Evolutionary conservation across 2,888 invertebrate species (phyloP).

Genomic region (Bembecia ichneumoniformis): DNA sequence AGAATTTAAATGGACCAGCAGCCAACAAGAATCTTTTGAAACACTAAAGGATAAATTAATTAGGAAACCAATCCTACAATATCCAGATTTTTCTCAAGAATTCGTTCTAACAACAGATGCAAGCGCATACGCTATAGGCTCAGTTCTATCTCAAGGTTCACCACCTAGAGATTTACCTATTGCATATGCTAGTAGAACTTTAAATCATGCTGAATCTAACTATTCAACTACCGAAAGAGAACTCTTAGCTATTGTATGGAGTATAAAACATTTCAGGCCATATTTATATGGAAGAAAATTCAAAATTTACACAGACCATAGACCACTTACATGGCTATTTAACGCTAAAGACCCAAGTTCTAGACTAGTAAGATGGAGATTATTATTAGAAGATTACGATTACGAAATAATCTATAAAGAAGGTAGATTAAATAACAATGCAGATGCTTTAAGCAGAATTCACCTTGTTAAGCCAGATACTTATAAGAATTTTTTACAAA

Average conservation of each 20-base stretch:
- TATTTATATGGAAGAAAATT: background rate
- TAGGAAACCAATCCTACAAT: background rate
- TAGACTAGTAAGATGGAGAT: slow-evolving; percentile 1
- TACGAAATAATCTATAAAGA: slow-evolving; percentile 7
- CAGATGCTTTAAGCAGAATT: slow-evolving; percentile 6
- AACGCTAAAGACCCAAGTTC: background rate
- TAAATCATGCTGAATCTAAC: background rate
- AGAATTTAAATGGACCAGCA: slow-evolving; percentile 5
- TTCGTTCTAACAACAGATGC: background rate
- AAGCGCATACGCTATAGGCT: background rate
- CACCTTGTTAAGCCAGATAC: slow-evolving; percentile 22
- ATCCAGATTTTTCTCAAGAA: slow-evolving; percentile 1
- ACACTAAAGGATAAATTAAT: background rate
- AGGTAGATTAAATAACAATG: background rate
- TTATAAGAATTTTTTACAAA: slow-evolving; percentile 17
- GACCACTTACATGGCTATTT: background rate
- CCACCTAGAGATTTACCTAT: background rate
- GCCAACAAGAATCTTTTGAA: slow-evolving; percentile 1
- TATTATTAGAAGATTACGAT: slow-evolving; percentile 7
- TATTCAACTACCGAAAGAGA: background rate
- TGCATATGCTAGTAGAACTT: background rate
- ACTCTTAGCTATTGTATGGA: background rate
- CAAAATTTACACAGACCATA: background rate
- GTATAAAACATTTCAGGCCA: background rate
- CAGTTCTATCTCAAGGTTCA: background rate